phyloP scores from a whole-genome alignment of 1,140 invertebrate genomes.

The Drosophila simulans region DNA sequence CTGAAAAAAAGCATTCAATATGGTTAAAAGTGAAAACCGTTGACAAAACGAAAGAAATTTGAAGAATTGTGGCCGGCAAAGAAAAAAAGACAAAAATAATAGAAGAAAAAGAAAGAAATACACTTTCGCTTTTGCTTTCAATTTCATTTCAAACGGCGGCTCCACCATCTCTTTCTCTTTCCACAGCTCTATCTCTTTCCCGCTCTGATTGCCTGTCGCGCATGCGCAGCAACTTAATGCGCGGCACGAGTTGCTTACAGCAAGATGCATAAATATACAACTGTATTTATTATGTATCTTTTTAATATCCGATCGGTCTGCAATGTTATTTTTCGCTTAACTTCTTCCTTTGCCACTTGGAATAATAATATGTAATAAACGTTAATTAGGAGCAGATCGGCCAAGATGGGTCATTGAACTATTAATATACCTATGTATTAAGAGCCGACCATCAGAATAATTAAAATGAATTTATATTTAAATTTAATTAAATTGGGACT shows the following conservation, averaged over 20 bases:
- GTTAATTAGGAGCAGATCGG: slow-evolving; percentile 4
- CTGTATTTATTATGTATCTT: background rate
- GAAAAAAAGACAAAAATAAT: slow-evolving; percentile 33
- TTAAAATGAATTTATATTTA: background rate
- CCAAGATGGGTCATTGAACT: slow-evolving; percentile 25
- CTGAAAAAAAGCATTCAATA: slow-evolving; percentile 27
- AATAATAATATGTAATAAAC: slow-evolving; percentile 28
- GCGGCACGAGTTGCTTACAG: slow-evolving; percentile 45
- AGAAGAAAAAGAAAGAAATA: slow-evolving; percentile 57
- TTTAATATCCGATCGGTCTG: background rate
- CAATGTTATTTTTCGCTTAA: background rate
- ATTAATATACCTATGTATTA: slow-evolving; percentile 1
- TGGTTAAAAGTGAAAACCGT: slow-evolving; percentile 62
- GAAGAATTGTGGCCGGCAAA: slow-evolving; percentile 59
- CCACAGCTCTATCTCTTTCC: slow-evolving; percentile 15
- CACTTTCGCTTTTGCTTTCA: slow-evolving; percentile 80
- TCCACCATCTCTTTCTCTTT: slow-evolving; percentile 28
- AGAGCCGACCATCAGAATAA: background rate
- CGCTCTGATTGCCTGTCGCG: slow-evolving; percentile 38
- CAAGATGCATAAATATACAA: too few species aligned
- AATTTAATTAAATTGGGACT: too few species aligned
- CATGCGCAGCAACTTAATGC: slow-evolving; percentile 57
- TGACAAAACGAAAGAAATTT: slow-evolving; percentile 72
- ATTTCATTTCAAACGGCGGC: slow-evolving; percentile 71
- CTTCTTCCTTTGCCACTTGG: slow-evolving; percentile 1